Conservation (phyloP, 1,140 invertebrate genomes). For the Chymomyza costata region DNA sequence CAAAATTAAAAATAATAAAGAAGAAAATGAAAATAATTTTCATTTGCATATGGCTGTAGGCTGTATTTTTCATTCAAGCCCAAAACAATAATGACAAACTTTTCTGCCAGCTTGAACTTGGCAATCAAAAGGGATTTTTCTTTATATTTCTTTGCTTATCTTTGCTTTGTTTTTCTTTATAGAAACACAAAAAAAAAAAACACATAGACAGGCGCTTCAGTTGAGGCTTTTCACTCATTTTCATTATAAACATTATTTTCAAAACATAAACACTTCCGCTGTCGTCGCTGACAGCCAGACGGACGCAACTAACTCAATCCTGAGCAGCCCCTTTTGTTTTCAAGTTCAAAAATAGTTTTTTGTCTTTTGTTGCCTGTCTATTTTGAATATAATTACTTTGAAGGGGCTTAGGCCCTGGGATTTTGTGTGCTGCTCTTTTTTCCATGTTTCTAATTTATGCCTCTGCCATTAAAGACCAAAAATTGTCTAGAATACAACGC, state of each 20-base stretch:
- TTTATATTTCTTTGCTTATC: too few relatives aligned
- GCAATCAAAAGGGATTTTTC: conserved; percentile 65
- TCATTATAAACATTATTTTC: conserved; percentile 36
- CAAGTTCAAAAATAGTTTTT: too few relatives aligned
- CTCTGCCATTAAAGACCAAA: too few relatives aligned
- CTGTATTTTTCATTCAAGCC: too few relatives aligned
- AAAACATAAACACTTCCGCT: conserved; percentile 63
- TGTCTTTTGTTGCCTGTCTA: conserved; percentile 26
- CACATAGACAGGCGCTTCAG: too few relatives aligned
- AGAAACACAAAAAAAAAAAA: conserved; percentile 22
- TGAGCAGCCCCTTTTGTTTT: too few relatives aligned
- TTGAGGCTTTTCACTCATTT: conserved; percentile 16
- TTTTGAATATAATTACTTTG: conserved; percentile 63
- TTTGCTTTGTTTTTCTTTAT: conserved; percentile 11
- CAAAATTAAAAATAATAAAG: conserved; percentile 11
- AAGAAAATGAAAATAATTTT: conserved; percentile 34
- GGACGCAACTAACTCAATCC: too few relatives aligned
- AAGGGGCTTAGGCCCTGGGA: conserved; percentile 26
- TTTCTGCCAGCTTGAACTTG: conserved; percentile 45
- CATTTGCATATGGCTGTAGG: conserved; percentile 37
- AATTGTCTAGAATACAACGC: too few relatives aligned
- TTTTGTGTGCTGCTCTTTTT: conserved; percentile 7
- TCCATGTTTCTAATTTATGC: too few relatives aligned
- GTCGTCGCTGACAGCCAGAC: conserved; percentile 18
- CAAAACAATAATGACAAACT: not conserved